Evolutionary conservation across 2,797 vertebrate species (phyloP).

Genomic region (Geotrypetes seraphini): DNA sequence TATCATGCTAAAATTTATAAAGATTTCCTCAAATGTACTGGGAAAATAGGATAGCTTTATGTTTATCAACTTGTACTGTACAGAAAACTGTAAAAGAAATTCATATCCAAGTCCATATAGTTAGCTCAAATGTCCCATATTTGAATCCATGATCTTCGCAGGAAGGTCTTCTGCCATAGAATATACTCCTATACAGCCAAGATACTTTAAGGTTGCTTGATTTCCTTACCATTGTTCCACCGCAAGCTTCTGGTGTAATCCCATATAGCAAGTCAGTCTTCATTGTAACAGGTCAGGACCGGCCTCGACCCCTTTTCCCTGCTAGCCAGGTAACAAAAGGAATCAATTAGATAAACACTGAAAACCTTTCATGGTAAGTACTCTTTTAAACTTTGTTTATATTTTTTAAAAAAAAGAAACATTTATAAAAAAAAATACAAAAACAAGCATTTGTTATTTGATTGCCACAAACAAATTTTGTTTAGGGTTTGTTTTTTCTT

Average conservation of each 20-base stretch:
- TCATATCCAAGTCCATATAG: slow-evolving; percentile 74
- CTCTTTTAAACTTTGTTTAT: too few species aligned
- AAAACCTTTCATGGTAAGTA: too few species aligned
- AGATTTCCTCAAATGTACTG: slow-evolving; percentile 62
- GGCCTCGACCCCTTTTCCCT: slow-evolving; percentile 88
- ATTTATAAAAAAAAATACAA: slow-evolving; percentile 32
- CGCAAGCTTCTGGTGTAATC: slow-evolving; percentile 83
- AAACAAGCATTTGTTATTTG: slow-evolving; percentile 34
- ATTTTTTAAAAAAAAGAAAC: slow-evolving; percentile 31
- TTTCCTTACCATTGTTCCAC: slow-evolving; percentile 89
- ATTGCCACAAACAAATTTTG: slow-evolving; percentile 30
- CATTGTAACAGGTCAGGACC: slow-evolving; percentile 89
- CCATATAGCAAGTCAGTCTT: slow-evolving; percentile 87
- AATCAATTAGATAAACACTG: slow-evolving; percentile 89
- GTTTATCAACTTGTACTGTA: slow-evolving; percentile 78
- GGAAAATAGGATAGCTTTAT: slow-evolving; percentile 69
- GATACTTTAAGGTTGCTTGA: slow-evolving; percentile 75
- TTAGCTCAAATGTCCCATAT: slow-evolving; percentile 73
- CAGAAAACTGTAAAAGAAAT: slow-evolving; percentile 76
- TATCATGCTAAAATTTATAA: slow-evolving; percentile 70
- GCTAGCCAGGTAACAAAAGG: slow-evolving; percentile 98
- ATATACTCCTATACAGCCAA: slow-evolving; percentile 85
- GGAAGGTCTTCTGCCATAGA: slow-evolving; percentile 74
- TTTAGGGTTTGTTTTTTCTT: slow-evolving; percentile 22
- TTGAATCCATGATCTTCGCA: slow-evolving; percentile 72